Percentiles rank a stretch among this genome's conserved stretches.
Evolutionary conservation across 2,797 vertebrate genomes (phyloP).

Genomic region (Coendou prehensilis): DNA sequence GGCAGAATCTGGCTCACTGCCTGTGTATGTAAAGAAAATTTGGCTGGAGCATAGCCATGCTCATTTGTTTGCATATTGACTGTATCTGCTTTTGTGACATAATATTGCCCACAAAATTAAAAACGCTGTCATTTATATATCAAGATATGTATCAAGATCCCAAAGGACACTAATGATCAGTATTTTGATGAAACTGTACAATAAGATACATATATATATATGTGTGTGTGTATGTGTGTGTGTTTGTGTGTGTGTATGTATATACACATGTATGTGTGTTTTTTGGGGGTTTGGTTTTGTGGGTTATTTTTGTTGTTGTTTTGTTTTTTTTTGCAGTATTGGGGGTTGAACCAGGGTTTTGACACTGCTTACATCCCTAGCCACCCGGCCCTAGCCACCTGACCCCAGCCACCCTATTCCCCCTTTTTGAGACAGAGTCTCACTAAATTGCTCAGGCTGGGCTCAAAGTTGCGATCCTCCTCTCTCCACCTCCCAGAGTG

Average conservation of each 20-base stretch:
- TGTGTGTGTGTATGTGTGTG: neutral
- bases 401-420: no score
- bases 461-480: neutral
- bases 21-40: slow-evolving; percentile 28
- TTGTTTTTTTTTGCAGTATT: no score
- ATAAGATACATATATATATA: neutral
- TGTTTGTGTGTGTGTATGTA: no score
- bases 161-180: neutral
- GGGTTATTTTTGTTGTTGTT: no score
- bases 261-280: neutral
- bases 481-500: neutral
- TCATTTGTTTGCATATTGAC: neutral
- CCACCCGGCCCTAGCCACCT: neutral
- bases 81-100: neutral
- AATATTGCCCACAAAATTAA: neutral
- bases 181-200: neutral
- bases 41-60: neutral
- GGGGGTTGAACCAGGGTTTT: neutral
- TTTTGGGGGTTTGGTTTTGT: neutral
- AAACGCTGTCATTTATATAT: neutral
- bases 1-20: neutral
- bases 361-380: neutral
- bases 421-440: neutral
- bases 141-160: neutral
- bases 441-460: neutral